These are phyloP conservation scores for Orbicella faveolata DNA, from an alignment of 64 coral and sea anemone species.

Conservation along the genomic window DNA sequence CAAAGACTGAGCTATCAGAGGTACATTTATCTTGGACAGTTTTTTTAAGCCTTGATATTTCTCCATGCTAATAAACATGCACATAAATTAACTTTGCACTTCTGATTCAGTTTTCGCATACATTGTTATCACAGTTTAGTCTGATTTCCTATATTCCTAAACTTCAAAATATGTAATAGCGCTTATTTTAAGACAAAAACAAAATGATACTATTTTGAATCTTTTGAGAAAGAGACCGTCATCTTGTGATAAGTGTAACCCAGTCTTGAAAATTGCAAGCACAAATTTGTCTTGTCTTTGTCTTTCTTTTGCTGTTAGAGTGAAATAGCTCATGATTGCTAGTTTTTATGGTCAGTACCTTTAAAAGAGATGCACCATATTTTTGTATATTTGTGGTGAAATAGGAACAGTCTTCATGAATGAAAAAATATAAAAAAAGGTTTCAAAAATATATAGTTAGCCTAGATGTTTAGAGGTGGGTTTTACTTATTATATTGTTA, in stretches of 20 bases:
- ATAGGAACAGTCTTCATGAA: background rate
- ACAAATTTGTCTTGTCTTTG: too few species aligned
- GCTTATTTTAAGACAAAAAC: too few species aligned
- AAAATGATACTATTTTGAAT: too few species aligned
- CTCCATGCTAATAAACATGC: background rate
- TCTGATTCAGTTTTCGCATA: too few species aligned
- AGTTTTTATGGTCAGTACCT: background rate
- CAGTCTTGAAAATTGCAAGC: too few species aligned
- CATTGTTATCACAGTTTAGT: too few species aligned
- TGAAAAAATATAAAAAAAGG: background rate
- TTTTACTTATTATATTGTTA: slow-evolving; percentile 25
- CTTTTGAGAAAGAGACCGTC: too few species aligned
- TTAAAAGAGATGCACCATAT: slow-evolving; percentile 17
- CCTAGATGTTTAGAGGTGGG: background rate
- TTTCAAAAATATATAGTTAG: slow-evolving; percentile 9
- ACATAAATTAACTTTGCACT: background rate
- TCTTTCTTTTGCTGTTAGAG: background rate
- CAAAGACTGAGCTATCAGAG: background rate
- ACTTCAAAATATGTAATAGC: too few species aligned
- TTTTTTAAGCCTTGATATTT: background rate
- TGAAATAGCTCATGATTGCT: background rate
- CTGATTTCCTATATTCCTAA: too few species aligned
- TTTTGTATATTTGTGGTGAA: slow-evolving; percentile 34
- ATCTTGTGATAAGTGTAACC: too few species aligned
- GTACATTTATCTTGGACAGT: background rate